phyloP scores from a whole-genome alignment of 1,140 invertebrate genomes.

The Phocides pigmalion region DNA sequence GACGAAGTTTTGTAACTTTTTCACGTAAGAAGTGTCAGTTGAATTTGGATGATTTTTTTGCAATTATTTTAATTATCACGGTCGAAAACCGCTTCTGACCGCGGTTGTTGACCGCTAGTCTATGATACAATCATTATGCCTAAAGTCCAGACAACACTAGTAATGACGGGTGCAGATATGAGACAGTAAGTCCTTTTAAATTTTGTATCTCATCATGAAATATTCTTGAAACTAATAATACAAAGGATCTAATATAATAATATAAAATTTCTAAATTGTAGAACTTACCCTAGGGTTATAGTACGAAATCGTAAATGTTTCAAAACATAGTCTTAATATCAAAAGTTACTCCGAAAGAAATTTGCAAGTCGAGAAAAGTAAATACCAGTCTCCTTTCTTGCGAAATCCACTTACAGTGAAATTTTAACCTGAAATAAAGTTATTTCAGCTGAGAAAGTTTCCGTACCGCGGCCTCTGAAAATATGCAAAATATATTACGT shows the following conservation, averaged over 20 bases:
- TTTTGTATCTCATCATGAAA: no score
- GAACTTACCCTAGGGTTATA: background rate
- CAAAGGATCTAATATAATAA: no score
- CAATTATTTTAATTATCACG: no score
- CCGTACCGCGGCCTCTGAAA: constrained; percentile 38
- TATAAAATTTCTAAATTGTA: background rate
- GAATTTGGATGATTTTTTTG: no score
- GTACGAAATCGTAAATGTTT: constrained; percentile 20
- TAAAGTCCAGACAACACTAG: no score
- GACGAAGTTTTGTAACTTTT: no score
- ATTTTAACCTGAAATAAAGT: constrained; percentile 55
- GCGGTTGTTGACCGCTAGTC: no score
- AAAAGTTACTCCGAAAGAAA: constrained; percentile 35
- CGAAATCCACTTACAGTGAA: constrained; percentile 35
- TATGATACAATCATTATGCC: no score
- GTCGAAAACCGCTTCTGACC: no score
- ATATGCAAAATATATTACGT: constrained; percentile 66
- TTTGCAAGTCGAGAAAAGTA: constrained; percentile 29
- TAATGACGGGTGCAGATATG: no score
- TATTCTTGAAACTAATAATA: background rate
- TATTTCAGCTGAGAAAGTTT: constrained; percentile 48
- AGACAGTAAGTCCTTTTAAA: no score
- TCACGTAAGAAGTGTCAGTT: no score
- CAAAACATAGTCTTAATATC: constrained; percentile 33
- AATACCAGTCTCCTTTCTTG: constrained; percentile 30